phyloP scores from a whole-genome alignment of 2,113 vertebrate species.

The Gallinago paraguaiae region DNA sequence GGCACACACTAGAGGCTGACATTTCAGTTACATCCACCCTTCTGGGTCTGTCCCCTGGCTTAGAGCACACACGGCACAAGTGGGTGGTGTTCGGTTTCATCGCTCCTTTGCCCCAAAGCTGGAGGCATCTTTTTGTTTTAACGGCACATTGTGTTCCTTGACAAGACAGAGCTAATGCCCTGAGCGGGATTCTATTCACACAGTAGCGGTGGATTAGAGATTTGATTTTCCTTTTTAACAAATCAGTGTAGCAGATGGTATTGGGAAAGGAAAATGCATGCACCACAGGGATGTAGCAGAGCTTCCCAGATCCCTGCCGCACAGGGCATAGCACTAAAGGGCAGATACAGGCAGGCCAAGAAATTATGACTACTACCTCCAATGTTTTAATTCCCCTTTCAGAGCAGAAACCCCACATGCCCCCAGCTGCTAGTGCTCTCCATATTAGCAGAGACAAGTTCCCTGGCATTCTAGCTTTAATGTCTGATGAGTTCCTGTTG shows the following conservation, averaged over 20 bases:
- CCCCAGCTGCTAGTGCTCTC: neutral
- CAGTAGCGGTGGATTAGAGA: constrained; percentile 6
- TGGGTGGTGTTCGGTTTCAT: neutral
- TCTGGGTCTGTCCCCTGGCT: neutral
- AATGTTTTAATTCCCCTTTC: neutral
- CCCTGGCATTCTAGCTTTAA: neutral
- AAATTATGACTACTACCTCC: constrained; percentile 28
- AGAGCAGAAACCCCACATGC: neutral
- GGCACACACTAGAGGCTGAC: neutral
- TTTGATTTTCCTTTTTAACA: constrained; percentile 32
- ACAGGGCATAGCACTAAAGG: neutral
- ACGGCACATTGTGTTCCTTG: neutral
- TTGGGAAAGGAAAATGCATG: neutral
- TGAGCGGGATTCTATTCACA: constrained; percentile 17
- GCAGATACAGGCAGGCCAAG: neutral
- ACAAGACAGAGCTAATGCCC: constrained; percentile 32
- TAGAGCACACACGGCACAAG: neutral
- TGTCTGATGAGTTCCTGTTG: neutral
- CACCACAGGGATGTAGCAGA: neutral
- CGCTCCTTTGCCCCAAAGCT: constrained; percentile 18
- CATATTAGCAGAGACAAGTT: neutral
- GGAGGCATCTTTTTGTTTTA: constrained; percentile 36
- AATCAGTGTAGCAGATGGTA: constrained; percentile 46
- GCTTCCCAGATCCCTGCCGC: neutral
- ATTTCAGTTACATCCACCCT: neutral